Conservation (phyloP, 1,140 invertebrate genomes). For the Drosophila asahinai region DNA sequence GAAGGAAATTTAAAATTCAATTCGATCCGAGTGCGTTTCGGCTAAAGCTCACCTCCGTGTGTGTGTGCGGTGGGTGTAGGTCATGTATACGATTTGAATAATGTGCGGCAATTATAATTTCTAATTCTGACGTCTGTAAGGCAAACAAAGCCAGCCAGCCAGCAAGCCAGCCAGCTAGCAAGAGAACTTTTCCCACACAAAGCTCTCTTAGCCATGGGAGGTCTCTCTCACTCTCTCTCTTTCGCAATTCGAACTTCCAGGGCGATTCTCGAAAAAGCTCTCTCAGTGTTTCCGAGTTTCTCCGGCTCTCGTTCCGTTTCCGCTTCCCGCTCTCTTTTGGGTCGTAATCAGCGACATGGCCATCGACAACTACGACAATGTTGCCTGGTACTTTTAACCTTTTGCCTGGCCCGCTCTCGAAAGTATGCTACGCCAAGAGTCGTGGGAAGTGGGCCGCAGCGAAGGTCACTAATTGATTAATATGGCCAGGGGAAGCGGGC, state of each 20-base stretch:
- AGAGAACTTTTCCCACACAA: slow-evolving; percentile 31
- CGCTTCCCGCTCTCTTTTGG: slow-evolving; percentile 8
- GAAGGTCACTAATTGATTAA: slow-evolving; percentile 84
- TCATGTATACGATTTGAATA: slow-evolving; percentile 79
- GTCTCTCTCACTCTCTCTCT: neutral
- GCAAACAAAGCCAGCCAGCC: slow-evolving; percentile 47
- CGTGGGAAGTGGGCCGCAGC: slow-evolving; percentile 43
- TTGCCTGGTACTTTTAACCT: slow-evolving; percentile 78
- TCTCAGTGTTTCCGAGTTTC: slow-evolving; percentile 9
- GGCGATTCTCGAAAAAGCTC: slow-evolving; percentile 52
- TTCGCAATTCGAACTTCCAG: slow-evolving; percentile 66
- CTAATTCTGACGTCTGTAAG: slow-evolving; percentile 79
- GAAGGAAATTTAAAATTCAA: slow-evolving; percentile 71
- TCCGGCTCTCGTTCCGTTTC: slow-evolving; percentile 14
- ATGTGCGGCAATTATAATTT: slow-evolving; percentile 82
- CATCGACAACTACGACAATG: slow-evolving; percentile 59
- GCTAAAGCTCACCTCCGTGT: slow-evolving; percentile 41
- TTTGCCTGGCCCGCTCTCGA: slow-evolving; percentile 60
- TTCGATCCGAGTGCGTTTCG: slow-evolving; percentile 58
- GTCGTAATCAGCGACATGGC: slow-evolving; percentile 32
- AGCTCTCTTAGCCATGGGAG: slow-evolving; percentile 55
- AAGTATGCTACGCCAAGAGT: slow-evolving; percentile 58
- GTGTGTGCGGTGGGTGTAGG: slow-evolving; percentile 55
- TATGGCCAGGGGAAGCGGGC: slow-evolving; percentile 21
- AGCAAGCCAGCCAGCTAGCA: neutral